phyloP scores from a whole-genome alignment of 1,140 invertebrate species.

The Aphelinus certus region DNA sequence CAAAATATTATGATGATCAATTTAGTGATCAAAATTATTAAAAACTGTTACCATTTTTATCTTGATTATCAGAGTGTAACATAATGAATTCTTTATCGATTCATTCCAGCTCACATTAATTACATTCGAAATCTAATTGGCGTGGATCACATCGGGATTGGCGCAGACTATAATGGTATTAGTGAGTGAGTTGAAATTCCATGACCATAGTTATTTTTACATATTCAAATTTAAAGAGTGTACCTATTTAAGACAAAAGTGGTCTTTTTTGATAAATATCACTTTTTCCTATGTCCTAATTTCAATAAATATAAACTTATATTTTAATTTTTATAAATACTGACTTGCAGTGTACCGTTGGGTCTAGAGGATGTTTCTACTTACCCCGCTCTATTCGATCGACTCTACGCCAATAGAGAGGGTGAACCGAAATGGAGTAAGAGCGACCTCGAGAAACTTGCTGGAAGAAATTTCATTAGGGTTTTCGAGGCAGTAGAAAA shows the following conservation, averaged over 20 bases:
- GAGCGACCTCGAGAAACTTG: slow-evolving; percentile 76
- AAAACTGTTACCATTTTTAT: too few relatives aligned
- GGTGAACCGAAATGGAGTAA: slow-evolving; percentile 69
- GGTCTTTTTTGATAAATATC: slow-evolving; percentile 1
- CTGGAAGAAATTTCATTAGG: slow-evolving; percentile 75
- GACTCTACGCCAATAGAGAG: slow-evolving; percentile 60
- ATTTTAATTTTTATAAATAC: too few relatives aligned
- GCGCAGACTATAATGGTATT: slow-evolving; percentile 90
- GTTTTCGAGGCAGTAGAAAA: slow-evolving; percentile 75
- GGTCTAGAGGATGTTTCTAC: slow-evolving; percentile 77
- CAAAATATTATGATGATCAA: too few relatives aligned
- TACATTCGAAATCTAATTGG: slow-evolving; percentile 84
- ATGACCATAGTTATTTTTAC: not conserved
- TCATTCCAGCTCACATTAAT: slow-evolving; percentile 84
- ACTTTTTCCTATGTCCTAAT: not conserved
- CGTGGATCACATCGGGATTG: slow-evolving; percentile 87
- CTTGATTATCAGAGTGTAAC: not conserved
- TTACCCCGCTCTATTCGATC: slow-evolving; percentile 74
- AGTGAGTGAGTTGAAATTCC: slow-evolving; percentile 74
- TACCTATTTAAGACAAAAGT: slow-evolving; percentile 29
- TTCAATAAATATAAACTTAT: too few relatives aligned
- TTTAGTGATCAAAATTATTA: too few relatives aligned
- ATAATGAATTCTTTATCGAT: slow-evolving; percentile 42
- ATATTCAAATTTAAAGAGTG: not conserved
- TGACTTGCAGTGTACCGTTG: slow-evolving; percentile 65